phyloP scores from a whole-genome alignment of 2,797 vertebrate species.

The Natrix natrix region DNA sequence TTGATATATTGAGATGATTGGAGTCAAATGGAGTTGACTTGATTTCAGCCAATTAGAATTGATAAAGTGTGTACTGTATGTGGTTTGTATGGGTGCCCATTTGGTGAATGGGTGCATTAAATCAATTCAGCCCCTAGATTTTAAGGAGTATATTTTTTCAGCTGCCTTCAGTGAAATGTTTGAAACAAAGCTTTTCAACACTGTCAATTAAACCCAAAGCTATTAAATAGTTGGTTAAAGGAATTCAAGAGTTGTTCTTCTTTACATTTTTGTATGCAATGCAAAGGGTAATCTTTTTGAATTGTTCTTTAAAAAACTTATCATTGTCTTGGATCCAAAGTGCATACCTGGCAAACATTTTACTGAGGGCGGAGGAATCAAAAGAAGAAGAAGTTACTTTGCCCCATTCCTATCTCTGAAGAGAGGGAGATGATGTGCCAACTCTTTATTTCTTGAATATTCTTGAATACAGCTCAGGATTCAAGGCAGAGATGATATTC shows the following conservation, averaged over 20 bases:
- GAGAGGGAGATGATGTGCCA: neutral
- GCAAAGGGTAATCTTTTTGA: neutral
- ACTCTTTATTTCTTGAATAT: neutral
- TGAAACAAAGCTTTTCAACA: neutral
- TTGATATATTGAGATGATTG: neutral
- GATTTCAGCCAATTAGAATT: neutral
- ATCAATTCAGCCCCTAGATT: neutral
- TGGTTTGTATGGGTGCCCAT: neutral
- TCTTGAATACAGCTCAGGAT: neutral
- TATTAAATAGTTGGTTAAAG: neutral
- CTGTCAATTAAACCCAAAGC: neutral
- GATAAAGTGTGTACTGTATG: neutral
- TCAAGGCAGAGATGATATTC: neutral
- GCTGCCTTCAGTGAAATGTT: neutral
- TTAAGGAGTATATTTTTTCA: neutral
- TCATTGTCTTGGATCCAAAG: neutral
- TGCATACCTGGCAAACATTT: neutral
- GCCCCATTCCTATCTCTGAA: neutral
- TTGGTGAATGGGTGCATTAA: neutral
- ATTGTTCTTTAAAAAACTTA: neutral
- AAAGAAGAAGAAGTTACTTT: neutral
- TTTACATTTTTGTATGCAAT: neutral
- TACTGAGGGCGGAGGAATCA: neutral
- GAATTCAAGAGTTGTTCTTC: neutral
- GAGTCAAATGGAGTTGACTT: neutral